Evolutionary conservation across 1,140 invertebrate genomes (phyloP).

Genomic region (Diorhabda elongata): DNA sequence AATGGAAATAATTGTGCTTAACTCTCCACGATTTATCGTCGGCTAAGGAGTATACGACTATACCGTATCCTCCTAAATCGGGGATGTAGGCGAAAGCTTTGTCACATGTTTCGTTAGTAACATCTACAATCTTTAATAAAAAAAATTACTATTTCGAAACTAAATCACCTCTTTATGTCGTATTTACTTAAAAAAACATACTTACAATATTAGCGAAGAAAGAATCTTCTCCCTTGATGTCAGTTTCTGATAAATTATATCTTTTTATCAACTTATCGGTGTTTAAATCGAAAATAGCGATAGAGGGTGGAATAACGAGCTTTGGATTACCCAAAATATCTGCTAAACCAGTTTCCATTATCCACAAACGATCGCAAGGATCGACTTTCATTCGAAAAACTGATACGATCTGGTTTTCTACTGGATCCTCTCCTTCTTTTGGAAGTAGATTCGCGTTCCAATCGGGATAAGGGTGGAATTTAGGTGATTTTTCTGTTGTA

Average conservation of each 20-base stretch:
- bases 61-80: slow-evolving; percentile 66
- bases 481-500: slow-evolving; percentile 55
- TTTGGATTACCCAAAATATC: slow-evolving; percentile 63
- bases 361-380: slow-evolving; percentile 69
- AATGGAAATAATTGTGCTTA: slow-evolving; percentile 75
- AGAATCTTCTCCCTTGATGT: slow-evolving; percentile 61
- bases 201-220: slow-evolving; percentile 65
- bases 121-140: slow-evolving; percentile 55
- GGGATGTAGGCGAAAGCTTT: slow-evolving; percentile 71
- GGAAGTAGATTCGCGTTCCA: slow-evolving; percentile 61
- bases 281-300: slow-evolving; percentile 70
- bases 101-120: slow-evolving; percentile 62
- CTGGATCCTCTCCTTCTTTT: slow-evolving; percentile 34
- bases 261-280: slow-evolving; percentile 63
- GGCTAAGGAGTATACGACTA: slow-evolving; percentile 70
- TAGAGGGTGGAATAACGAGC: slow-evolving; percentile 58
- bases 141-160: slow-evolving; percentile 4
- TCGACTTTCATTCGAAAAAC: slow-evolving; percentile 60
- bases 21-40: slow-evolving; percentile 72
- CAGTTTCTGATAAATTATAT: slow-evolving; percentile 61
- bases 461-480: slow-evolving; percentile 65
- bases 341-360: slow-evolving; percentile 68
- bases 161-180: not conserved
- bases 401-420: slow-evolving; percentile 49
- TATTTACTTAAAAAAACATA: slow-evolving; percentile 6